These are phyloP conservation scores for Synaphobranchus kaupii DNA, from an alignment of 2,797 vertebrate species.

Conservation along the genomic window DNA sequence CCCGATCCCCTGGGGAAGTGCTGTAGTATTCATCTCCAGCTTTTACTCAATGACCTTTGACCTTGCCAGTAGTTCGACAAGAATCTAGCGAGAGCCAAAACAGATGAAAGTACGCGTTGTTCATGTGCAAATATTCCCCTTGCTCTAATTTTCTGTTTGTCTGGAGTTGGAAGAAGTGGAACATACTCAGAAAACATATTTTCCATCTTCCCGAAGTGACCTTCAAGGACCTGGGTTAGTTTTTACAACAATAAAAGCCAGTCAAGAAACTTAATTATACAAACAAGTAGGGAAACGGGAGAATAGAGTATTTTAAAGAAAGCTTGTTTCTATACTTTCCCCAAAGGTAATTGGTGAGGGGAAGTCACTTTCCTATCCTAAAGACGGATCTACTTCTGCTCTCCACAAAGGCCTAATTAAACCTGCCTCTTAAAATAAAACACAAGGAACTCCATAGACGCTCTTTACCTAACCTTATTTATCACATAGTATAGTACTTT, in stretches of 20 bases:
- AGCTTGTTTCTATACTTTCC: slow-evolving; percentile 59
- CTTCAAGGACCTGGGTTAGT: slow-evolving; percentile 25
- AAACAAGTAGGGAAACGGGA: slow-evolving; percentile 48
- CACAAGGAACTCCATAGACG: slow-evolving; percentile 56
- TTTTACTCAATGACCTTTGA: slow-evolving; percentile 5
- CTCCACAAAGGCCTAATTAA: slow-evolving; percentile 56
- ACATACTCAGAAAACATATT: slow-evolving; percentile 30
- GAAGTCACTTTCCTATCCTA: slow-evolving; percentile 17
- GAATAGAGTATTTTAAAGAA: slow-evolving; percentile 58
- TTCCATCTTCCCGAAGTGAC: slow-evolving; percentile 39
- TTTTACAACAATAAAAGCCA: slow-evolving; percentile 34
- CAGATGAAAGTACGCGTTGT: slow-evolving; percentile 30
- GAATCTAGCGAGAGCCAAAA: slow-evolving; percentile 14
- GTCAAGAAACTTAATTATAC: slow-evolving; percentile 56
- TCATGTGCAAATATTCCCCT: slow-evolving; percentile 20
- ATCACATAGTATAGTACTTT: slow-evolving; percentile 52
- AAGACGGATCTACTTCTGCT: slow-evolving; percentile 47
- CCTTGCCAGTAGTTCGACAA: slow-evolving; percentile 5
- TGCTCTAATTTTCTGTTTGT: slow-evolving; percentile 5
- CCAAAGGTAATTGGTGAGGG: slow-evolving; percentile 35
- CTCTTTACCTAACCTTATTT: slow-evolving; percentile 55
- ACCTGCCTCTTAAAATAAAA: slow-evolving; percentile 55
- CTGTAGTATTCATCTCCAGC: background rate
- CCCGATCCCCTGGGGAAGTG: background rate
- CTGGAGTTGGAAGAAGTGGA: slow-evolving; percentile 32